Evolutionary conservation across 2,797 vertebrate genomes (phyloP), one percentile per base, ranked within the genome.

Genomic region (Acipenser oxyrinchus): DNA sequence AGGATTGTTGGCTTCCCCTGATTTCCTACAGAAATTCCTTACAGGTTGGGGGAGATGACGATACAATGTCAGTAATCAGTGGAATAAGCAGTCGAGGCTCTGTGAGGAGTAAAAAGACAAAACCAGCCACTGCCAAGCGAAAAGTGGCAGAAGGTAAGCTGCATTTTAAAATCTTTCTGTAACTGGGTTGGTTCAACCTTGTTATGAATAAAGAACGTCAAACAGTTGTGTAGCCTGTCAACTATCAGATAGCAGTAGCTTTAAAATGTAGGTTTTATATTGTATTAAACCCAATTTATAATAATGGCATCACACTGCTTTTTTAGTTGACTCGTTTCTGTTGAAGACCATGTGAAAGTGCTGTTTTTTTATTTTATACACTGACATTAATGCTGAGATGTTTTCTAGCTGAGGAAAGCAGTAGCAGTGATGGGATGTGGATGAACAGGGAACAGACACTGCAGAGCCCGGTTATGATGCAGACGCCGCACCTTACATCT

Each of bases 1-100:
- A 99, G 87, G 97, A 99, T 87, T 97, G 96, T 84, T 99, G 97
- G 96, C 94, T 99, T 70, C 97, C 97, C 10, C 91, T 99, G 78
- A 99, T 99, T 89, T 98, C 96, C 78, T 99, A 99, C 82, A 87
- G 97, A 81, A 99, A 99, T 82, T 99, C 97, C 55, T 84, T 99
- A 75, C 89, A 98, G 86, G 94, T 96, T 63, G 97, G 96, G 13
- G 95, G 94, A 1, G 96, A 99, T 75, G 96, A 99, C 59, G 97
- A 99, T 74, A 97, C 95, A 48, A 98, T 99, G 96, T 99, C 97
- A 12, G 96, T 99, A 69, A 94, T 98, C 77, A 99, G 96, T 75
- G 97, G 97, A 70, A 96, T 95, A 84, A 98, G 95, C 74, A 98
- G 94, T 84, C 89, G 95, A 71, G 95, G 95, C 48, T 96, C 95